Conservation (phyloP, 2,113 vertebrate species). For the Melanerpes aurifrons region DNA sequence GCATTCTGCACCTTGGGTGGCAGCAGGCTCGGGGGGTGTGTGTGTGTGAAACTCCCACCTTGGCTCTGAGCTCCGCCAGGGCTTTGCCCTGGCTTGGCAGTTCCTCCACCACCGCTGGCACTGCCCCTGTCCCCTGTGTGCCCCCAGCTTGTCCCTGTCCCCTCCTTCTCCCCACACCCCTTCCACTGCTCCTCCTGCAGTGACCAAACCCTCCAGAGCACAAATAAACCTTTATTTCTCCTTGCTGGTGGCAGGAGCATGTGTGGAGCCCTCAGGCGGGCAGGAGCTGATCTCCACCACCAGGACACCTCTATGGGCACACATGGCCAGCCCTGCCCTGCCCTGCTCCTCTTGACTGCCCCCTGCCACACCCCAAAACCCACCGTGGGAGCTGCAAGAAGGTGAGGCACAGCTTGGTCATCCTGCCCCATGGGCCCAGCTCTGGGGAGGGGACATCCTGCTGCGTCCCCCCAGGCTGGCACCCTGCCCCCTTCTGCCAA, state of each 20-base stretch:
- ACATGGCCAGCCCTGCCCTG: neutral
- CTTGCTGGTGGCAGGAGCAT: neutral
- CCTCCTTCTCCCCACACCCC: fast-evolving
- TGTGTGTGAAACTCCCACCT: neutral
- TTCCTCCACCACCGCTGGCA: too few species aligned
- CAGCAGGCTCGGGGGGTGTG: too few species aligned
- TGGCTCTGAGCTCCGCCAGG: neutral
- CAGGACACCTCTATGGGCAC: fast-evolving
- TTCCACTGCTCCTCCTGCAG: fast-evolving
- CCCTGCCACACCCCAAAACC: too few species aligned
- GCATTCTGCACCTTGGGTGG: neutral
- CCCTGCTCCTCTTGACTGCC: neutral
- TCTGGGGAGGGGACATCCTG: neutral
- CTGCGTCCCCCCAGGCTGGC: neutral
- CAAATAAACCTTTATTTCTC: slow-evolving; percentile 69
- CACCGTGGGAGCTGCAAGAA: neutral
- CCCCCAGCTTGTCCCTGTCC: fast-evolving
- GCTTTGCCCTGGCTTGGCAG: too few species aligned
- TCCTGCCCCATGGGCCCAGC: neutral
- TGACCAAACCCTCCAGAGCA: neutral
- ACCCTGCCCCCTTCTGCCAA: fast-evolving
- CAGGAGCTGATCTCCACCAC: neutral
- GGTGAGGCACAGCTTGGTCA: neutral
- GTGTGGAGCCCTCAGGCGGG: neutral
- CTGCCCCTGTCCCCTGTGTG: fast-evolving